Conservation (phyloP, 2,113 vertebrate species). For the Emydura subglobosa region DNA sequence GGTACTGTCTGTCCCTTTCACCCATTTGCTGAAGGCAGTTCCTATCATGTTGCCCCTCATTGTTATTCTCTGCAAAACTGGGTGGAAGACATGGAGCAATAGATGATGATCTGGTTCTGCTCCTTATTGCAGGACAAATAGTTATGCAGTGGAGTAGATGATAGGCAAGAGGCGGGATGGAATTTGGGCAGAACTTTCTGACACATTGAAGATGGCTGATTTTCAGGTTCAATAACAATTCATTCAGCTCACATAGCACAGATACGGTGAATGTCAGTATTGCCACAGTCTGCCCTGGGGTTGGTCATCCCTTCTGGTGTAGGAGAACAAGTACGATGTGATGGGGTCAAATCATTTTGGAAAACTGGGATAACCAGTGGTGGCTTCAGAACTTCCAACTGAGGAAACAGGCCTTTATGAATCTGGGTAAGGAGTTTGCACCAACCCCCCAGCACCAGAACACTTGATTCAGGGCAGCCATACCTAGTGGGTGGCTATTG, state of each 20-base stretch:
- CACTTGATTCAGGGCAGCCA: too few relatives aligned
- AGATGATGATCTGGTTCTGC: too few relatives aligned
- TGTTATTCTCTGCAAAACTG: background rate
- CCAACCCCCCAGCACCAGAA: too few relatives aligned
- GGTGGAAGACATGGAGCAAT: background rate
- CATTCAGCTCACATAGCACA: background rate
- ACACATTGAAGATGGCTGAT: background rate
- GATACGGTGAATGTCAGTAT: background rate
- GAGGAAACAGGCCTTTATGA: too few relatives aligned
- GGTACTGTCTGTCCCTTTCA: background rate
- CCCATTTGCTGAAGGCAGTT: background rate
- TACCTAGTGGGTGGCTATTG: too few relatives aligned
- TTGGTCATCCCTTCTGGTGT: too few relatives aligned
- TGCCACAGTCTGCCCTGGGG: too few relatives aligned
- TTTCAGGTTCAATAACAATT: background rate
- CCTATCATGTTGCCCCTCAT: background rate
- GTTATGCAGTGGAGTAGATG: background rate
- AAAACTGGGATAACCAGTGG: too few relatives aligned
- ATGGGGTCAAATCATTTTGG: too few relatives aligned
- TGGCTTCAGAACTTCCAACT: too few relatives aligned
- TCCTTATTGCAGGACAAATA: background rate
- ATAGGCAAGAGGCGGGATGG: background rate
- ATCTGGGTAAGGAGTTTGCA: too few relatives aligned
- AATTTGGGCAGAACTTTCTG: background rate
- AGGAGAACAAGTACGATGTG: too few relatives aligned